Percentiles rank a stretch among this genome's conserved stretches.
Conservation (phyloP, 2,113 vertebrate genomes). For the Rostratula benghalensis region DNA sequence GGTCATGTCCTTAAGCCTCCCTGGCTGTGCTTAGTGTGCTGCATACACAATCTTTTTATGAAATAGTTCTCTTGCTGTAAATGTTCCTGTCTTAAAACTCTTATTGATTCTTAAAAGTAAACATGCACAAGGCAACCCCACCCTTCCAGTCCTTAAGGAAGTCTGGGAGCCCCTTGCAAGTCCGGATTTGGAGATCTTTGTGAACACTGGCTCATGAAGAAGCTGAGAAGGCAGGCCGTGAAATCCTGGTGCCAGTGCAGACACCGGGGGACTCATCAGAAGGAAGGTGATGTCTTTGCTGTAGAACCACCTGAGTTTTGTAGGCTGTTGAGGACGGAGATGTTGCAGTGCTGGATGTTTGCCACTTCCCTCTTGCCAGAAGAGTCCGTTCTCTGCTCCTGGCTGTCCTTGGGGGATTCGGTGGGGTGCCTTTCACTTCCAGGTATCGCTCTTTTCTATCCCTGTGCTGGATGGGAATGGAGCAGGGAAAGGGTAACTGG, state of each 20-base stretch:
- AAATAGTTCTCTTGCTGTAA: background rate
- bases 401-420: background rate
- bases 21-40: background rate
- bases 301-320: background rate
- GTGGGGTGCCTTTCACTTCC: background rate
- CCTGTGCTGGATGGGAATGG: background rate
- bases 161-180: background rate
- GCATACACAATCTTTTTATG: background rate
- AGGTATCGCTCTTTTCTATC: background rate
- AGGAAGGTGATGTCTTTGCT: background rate
- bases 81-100: background rate
- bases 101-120: background rate
- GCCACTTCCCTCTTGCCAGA: background rate
- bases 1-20: background rate
- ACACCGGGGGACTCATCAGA: background rate
- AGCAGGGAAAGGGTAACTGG: background rate
- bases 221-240: background rate
- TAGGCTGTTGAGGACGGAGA: background rate
- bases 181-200: background rate
- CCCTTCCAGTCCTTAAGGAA: background rate
- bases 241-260: background rate
- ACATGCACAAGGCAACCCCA: background rate
- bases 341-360: no score
- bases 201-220: background rate
- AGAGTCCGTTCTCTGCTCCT: background rate